These are phyloP conservation scores for Biston betularia DNA, from an alignment of 2,888 invertebrate genomes.

Conservation along the genomic window DNA sequence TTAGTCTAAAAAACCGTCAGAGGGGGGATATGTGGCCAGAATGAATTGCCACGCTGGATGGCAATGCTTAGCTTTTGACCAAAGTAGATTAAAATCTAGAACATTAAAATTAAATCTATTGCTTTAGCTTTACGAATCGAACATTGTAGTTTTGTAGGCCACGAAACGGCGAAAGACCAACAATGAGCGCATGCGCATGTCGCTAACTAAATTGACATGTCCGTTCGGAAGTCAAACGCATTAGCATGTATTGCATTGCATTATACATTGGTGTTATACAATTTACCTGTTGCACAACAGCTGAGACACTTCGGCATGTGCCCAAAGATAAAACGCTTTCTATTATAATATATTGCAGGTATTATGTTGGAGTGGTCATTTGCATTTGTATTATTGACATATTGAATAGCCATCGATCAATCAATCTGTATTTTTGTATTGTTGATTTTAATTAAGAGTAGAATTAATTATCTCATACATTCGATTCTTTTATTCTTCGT, in stretches of 20 bases:
- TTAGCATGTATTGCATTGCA: constrained; percentile 71
- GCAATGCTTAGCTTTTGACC: no score
- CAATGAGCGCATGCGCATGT: constrained; percentile 38
- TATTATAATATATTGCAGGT: constrained; percentile 53
- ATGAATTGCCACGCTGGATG: no score
- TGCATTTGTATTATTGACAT: constrained; percentile 29
- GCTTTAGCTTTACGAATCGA: constrained; percentile 19
- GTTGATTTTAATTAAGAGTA: constrained; percentile 7
- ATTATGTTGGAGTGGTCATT: constrained; percentile 19
- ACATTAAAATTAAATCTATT: constrained; percentile 7
- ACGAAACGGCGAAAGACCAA: constrained; percentile 29
- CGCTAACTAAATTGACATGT: constrained; percentile 66
- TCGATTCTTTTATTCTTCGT: neutral
- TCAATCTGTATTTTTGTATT: constrained; percentile 15
- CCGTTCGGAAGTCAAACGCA: constrained; percentile 78
- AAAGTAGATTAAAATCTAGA: no score
- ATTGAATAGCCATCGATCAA: constrained; percentile 25
- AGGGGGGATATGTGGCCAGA: no score
- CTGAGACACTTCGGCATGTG: constrained; percentile 71
- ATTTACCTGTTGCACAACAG: constrained; percentile 65
- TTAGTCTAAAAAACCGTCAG: no score
- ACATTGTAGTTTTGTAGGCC: constrained; percentile 29
- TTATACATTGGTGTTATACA: constrained; percentile 61
- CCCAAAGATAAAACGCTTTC: constrained; percentile 70
- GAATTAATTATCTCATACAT: neutral